phyloP scores from a whole-genome alignment of 2,113 vertebrate genomes.

The Trichomycterus rosablanca region DNA sequence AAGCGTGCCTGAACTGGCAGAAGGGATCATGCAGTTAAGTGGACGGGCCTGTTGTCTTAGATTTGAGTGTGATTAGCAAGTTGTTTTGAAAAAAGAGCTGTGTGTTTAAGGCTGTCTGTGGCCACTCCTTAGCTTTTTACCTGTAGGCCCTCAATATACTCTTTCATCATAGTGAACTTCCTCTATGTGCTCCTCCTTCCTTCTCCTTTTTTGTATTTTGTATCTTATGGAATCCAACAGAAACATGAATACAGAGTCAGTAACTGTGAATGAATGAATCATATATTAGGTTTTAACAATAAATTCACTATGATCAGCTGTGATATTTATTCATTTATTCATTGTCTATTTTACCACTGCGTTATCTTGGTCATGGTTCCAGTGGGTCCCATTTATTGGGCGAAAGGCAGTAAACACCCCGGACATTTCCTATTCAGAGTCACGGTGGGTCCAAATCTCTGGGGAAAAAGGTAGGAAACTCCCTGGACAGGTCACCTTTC shows the following conservation, averaged over 20 bases:
- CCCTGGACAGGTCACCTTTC: no score
- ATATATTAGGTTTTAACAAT: no score
- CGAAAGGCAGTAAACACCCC: no score
- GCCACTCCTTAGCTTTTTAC: constrained; percentile 24
- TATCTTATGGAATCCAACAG: neutral
- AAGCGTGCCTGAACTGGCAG: constrained; percentile 59
- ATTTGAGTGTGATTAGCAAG: constrained; percentile 38
- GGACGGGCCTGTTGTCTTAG: constrained; percentile 43
- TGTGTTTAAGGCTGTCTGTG: constrained; percentile 39
- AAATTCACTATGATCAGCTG: neutral
- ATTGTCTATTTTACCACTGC: no score
- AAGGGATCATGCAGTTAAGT: constrained; percentile 74
- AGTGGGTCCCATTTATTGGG: no score
- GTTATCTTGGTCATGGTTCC: no score
- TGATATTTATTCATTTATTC: neutral
- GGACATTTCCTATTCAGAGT: no score
- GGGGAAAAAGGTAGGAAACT: no score
- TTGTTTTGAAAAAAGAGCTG: constrained; percentile 9
- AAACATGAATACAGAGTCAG: no score
- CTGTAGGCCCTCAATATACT: neutral
- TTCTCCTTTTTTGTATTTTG: constrained; percentile 3
- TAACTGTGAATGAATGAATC: no score
- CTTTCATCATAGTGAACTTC: neutral
- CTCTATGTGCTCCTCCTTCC: constrained; percentile 12
- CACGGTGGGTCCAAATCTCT: no score